Conservation (phyloP, 2,113 vertebrate species). For the Herpailurus yagouaroundi region DNA sequence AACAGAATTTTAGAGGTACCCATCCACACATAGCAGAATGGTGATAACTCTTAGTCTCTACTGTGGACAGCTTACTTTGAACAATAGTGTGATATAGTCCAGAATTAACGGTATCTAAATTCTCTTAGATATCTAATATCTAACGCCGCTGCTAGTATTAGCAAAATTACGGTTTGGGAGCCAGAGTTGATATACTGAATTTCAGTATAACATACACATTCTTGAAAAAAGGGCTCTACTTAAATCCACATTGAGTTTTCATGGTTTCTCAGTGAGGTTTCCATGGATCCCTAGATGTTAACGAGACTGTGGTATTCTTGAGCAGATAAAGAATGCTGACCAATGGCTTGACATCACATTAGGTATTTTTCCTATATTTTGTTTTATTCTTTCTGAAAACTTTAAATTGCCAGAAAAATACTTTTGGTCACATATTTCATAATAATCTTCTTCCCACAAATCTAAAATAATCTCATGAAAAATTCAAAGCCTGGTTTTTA, state of each 20-base stretch:
- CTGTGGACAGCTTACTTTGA: background rate
- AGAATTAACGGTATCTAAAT: background rate
- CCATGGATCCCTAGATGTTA: slow-evolving; percentile 52
- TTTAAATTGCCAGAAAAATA: slow-evolving; percentile 49
- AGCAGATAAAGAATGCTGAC: slow-evolving; percentile 66
- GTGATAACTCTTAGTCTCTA: background rate
- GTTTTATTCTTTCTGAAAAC: slow-evolving; percentile 57
- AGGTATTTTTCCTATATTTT: slow-evolving; percentile 51
- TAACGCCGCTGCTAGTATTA: slow-evolving; percentile 34
- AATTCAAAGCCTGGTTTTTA: slow-evolving; percentile 59
- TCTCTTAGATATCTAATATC: background rate
- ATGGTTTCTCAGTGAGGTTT: slow-evolving; percentile 55
- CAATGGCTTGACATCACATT: slow-evolving; percentile 49
- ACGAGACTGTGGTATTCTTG: slow-evolving; percentile 65
- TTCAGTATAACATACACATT: slow-evolving; percentile 25
- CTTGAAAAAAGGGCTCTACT: background rate
- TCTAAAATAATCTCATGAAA: slow-evolving; percentile 68
- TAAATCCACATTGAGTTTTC: background rate
- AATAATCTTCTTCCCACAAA: slow-evolving; percentile 52
- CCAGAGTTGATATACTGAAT: slow-evolving; percentile 33
- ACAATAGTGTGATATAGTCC: slow-evolving; percentile 15
- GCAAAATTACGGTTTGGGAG: background rate
- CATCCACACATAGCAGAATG: background rate
- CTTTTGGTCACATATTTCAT: slow-evolving; percentile 51
- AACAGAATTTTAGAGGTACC: background rate